A percentile compares a stretch with the other conserved stretches of the same genome.
phyloP scores from a whole-genome alignment of 2,113 vertebrate genomes.

The Pristiophorus japonicus region DNA sequence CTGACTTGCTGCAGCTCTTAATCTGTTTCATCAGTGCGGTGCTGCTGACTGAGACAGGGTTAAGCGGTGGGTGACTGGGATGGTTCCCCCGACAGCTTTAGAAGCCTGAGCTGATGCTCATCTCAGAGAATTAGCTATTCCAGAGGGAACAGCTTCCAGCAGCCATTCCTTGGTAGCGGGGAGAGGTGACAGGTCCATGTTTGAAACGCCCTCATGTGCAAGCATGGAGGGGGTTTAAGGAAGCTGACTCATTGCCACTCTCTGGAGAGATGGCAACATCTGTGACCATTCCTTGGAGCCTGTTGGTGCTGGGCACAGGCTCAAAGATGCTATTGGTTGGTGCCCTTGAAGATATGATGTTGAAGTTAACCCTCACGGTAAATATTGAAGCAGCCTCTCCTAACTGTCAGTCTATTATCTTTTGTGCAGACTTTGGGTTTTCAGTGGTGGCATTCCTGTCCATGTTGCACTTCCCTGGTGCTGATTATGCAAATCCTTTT shows the following conservation, averaged over 20 bases:
- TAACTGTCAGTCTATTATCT: neutral
- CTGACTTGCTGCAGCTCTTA: neutral
- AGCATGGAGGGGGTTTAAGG: neutral
- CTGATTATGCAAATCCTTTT: neutral
- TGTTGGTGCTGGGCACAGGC: neutral
- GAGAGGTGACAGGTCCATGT: neutral
- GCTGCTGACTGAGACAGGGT: neutral
- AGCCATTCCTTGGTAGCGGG: neutral
- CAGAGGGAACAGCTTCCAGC: neutral
- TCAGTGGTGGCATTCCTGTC: neutral
- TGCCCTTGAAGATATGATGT: neutral
- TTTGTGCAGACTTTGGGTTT: neutral
- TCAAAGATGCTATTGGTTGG: neutral
- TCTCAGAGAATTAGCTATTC: neutral
- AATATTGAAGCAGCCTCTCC: neutral
- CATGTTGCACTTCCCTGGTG: neutral
- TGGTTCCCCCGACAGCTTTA: neutral
- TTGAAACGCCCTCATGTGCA: neutral
- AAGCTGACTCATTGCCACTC: neutral
- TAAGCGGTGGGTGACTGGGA: neutral
- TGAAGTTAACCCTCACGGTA: neutral
- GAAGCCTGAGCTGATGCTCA: neutral
- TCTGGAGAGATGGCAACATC: neutral
- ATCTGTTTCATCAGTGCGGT: neutral
- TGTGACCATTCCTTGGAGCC: neutral